Base-by-base conservation (phyloP, 2,113 vertebrate species). In the Oostethus manadensis region DNA sequence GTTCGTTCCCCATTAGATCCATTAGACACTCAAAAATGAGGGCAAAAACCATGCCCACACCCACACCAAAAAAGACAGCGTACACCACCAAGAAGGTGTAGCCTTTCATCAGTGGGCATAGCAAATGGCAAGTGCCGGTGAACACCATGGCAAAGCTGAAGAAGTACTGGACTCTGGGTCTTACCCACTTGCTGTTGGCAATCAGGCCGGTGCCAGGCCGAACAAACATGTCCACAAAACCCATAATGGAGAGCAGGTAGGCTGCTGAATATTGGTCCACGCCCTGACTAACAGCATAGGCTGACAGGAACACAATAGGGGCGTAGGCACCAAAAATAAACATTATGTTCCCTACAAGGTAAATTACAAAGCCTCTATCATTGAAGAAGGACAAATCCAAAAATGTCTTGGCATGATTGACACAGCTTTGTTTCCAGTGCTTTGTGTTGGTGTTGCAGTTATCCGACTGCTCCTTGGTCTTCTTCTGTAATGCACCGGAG, bases 1-100 rank as follows among this genome's bases (percentile, higher is more conserved):
- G 80, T 1, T 82, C 26, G 3, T 77, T 85, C 60, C 93, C 93
- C 73, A 92, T 90, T 1, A 91, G 83, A 73, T 92, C 89, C 91
- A 91, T 91, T 23, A 93, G 90, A 0, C 88, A 92, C 82, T 94
- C 92, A 26, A 93, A 93, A 23, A 92, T 88, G 73, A 93, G 74
- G 23, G 90, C 89, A 10, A 91, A 92, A 21, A 89, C 90, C 90
- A 92, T 91, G 53, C 88, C 90, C 0, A 92, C 93, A 6, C 83
- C 84, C 43, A 92, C 33, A 3, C 90, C 90, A 0, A 87, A 92
- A 75, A 92, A 89, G 9, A 82, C 8, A 0, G 86, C 77, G 23
- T 92, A 92, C 4, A 78, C 7, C 0, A 88, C 46, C 0, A 92
- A 83, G 20, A 90, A 78, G 0, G 8, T 15, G 50, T 91, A 92